Conservation (phyloP, 92 coral and sea anemone genomes). For the Desmophyllum pertusum region DNA sequence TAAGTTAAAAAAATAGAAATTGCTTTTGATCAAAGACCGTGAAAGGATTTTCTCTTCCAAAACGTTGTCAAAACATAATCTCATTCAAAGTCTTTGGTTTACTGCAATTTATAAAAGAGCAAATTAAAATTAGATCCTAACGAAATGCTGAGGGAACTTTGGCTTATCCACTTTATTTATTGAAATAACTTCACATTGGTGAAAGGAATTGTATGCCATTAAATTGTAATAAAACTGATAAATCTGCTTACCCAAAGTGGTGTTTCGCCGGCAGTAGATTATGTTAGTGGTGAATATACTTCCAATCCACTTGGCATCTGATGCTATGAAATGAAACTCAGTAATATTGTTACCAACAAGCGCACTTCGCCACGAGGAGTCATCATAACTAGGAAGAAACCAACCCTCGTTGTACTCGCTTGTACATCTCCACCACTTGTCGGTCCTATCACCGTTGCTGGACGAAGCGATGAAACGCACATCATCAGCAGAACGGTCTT, state of each 20-base stretch:
- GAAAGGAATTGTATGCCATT: too few relatives aligned
- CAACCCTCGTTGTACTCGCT: neutral
- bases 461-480: neutral
- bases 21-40: neutral
- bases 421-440: neutral
- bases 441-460: neutral
- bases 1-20: neutral
- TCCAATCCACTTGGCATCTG: neutral
- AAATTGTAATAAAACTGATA: too few relatives aligned
- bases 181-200: too few relatives aligned
- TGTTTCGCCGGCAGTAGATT: neutral
- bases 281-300: neutral
- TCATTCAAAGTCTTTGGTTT: too few relatives aligned
- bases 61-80: too few relatives aligned
- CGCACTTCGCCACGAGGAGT: neutral
- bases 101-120: too few relatives aligned
- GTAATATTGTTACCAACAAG: neutral
- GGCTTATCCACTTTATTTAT: too few relatives aligned
- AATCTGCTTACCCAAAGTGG: neutral
- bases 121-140: too few relatives aligned
- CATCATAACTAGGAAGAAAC: neutral
- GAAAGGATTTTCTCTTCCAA: too few relatives aligned
- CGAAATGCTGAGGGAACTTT: too few relatives aligned
- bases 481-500: neutral
- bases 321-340: neutral